Percentiles rank a stretch among this genome's conserved stretches.
Conservation (phyloP, 2,888 invertebrate species). For the Hypena proboscidalis region DNA sequence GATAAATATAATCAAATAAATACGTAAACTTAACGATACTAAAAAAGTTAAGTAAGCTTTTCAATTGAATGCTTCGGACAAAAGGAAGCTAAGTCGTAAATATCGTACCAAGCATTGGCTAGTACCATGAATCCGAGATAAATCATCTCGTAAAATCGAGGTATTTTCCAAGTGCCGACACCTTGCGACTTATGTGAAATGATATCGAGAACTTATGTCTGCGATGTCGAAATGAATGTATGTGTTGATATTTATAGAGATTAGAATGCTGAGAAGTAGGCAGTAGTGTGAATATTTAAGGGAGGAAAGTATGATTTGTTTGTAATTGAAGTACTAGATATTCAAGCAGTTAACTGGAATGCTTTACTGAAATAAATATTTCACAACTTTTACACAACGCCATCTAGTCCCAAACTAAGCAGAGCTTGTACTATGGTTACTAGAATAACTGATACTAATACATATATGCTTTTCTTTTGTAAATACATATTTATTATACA, state of each 20-base stretch:
- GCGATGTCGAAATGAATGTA: not conserved
- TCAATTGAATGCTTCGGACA: slow-evolving; percentile 39
- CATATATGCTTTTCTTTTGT: too few relatives aligned
- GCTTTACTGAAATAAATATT: too few relatives aligned
- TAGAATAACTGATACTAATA: too few relatives aligned
- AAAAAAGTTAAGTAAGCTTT: slow-evolving; percentile 43
- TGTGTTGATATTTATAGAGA: slow-evolving; percentile 14
- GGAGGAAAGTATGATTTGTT: slow-evolving; percentile 19
- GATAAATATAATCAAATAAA: too few relatives aligned
- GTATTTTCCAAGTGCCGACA: slow-evolving; percentile 3
- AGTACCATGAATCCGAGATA: slow-evolving; percentile 37
- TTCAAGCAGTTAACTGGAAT: too few relatives aligned
- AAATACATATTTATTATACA: too few relatives aligned
- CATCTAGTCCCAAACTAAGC: too few relatives aligned
- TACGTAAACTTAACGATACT: slow-evolving; percentile 16
- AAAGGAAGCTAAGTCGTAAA: slow-evolving; percentile 37
- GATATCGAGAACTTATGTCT: slow-evolving; percentile 5
- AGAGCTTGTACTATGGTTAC: too few relatives aligned
- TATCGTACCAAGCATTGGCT: slow-evolving; percentile 33
- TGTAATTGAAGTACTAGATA: not conserved
- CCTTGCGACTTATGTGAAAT: not conserved
- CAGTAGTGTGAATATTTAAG: slow-evolving; percentile 6
- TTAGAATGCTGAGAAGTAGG: slow-evolving; percentile 18
- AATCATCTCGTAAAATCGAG: slow-evolving; percentile 13
- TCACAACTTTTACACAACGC: too few relatives aligned